Conservation (phyloP, 2,797 vertebrate genomes). For the Oryzias sinensis region DNA sequence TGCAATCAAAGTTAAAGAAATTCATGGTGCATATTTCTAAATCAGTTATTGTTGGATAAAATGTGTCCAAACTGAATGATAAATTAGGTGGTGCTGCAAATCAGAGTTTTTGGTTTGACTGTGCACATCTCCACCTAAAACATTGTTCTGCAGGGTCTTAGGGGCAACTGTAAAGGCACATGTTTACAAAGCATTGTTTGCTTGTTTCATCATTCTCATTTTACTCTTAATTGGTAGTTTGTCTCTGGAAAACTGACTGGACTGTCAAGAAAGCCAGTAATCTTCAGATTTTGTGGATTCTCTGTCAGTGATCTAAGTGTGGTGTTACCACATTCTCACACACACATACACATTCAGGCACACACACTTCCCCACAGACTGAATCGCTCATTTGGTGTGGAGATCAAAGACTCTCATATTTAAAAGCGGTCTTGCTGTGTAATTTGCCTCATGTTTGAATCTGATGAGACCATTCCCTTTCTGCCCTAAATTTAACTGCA, state of each 20-base stretch:
- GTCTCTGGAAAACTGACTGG: conserved; percentile 29
- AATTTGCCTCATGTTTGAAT: conserved; percentile 69
- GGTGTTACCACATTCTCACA: conserved; percentile 38
- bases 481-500: conserved; percentile 57
- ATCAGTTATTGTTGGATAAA: not conserved
- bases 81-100: not conserved
- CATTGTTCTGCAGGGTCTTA: not conserved
- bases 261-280: conserved; percentile 40
- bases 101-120: not conserved
- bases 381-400: conserved; percentile 54
- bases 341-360: conserved; percentile 11
- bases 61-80: not conserved
- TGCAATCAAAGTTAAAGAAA: too few species aligned
- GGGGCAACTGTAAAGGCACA: not conserved
- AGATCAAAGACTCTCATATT: conserved; percentile 74
- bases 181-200: not conserved
- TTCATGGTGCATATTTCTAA: not conserved
- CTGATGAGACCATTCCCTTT: conserved; percentile 51
- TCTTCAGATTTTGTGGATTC: conserved; percentile 45
- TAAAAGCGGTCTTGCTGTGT: conserved; percentile 58
- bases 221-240: conserved; percentile 26
- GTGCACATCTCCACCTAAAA: not conserved
- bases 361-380: conserved; percentile 39
- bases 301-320: conserved; percentile 49
- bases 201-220: not conserved